Percentiles rank a stretch among this genome's conserved stretches.
Conservation (phyloP, 2,113 vertebrate genomes). For the Apus apus region DNA sequence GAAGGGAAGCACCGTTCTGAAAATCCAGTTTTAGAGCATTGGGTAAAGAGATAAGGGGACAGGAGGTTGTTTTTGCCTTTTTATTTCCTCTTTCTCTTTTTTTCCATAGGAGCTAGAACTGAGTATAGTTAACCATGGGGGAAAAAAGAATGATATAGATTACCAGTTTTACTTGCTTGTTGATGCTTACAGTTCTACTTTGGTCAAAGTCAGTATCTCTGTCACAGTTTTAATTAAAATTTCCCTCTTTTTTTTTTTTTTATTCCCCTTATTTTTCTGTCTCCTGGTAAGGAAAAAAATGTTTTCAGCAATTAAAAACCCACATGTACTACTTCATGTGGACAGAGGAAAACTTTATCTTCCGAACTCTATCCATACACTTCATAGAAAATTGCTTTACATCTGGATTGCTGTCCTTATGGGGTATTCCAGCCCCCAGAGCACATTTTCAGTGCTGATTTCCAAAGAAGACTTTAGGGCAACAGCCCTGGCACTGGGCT, state of each 20-base stretch:
- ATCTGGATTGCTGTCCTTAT: background rate
- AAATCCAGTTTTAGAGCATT: background rate
- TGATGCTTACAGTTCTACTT: background rate
- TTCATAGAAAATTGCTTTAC: background rate
- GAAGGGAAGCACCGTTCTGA: background rate
- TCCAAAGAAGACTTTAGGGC: background rate
- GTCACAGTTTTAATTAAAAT: background rate
- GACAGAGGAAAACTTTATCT: background rate
- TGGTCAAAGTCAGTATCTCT: background rate
- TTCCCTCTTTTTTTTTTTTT: accelerated
- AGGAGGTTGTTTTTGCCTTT: background rate
- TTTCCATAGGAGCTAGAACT: background rate
- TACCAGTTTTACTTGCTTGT: background rate
- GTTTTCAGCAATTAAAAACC: background rate
- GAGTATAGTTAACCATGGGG: background rate
- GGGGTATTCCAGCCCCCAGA: background rate
- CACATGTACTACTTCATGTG: background rate
- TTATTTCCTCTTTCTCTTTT: accelerated
- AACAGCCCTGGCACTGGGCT: background rate
- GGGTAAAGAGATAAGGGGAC: background rate
- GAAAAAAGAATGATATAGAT: background rate
- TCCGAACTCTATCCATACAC: background rate
- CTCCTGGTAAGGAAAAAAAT: background rate
- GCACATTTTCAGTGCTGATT: background rate
- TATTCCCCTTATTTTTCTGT: background rate